Base-by-base conservation (phyloP, 2,797 vertebrate genomes). In the Chelon auratus region DNA sequence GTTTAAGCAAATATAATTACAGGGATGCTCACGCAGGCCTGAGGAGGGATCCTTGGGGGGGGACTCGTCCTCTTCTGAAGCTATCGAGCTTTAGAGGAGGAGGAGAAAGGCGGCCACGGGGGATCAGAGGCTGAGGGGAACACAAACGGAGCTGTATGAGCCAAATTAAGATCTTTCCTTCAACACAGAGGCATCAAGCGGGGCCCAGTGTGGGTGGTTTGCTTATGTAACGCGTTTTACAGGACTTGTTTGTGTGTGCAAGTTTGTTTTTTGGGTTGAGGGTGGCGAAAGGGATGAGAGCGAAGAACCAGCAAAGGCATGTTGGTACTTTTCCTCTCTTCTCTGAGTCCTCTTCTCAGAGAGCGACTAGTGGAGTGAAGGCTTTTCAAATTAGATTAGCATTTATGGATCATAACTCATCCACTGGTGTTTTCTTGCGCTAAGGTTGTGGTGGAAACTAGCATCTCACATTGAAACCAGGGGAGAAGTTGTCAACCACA, bases 1-100 rank as follows among this genome's bases (percentile, higher is more conserved):
- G 75, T 87, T 83, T 86, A 69, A 82, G 70, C 81, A 87, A 87
- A 91, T 70, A 89, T 71, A 84, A 78, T 80, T 81, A 89, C 74
- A 81, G 74, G 51, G 68, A 81, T 54, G 64, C 78, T 82, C 75
- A 75, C 5, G 60, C 67, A 42, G 15, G 36, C 56, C 63, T 9
- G 80, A 62, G 69, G 69, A 67, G 40, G 60, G 69, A 68, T 72
- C 77, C 57, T 72, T 72, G 10, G 67, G 51, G 60, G 55, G 61
- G 73, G 72, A 66, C 73, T 70, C 74, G 37, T 83, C 82, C 53
- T 77, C 81, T 26, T 33, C 53, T 40, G 65, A 64, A 30, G 20
- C 3, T 55, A 62, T 22, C 60, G 68, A 58, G 57, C 37, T 51
- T 8, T 3, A 6, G 50, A 65, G 39, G 45, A 51, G 59, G 30